Evolutionary conservation across 2,113 vertebrate species (phyloP).

Genomic region (Theropithecus gelada): DNA sequence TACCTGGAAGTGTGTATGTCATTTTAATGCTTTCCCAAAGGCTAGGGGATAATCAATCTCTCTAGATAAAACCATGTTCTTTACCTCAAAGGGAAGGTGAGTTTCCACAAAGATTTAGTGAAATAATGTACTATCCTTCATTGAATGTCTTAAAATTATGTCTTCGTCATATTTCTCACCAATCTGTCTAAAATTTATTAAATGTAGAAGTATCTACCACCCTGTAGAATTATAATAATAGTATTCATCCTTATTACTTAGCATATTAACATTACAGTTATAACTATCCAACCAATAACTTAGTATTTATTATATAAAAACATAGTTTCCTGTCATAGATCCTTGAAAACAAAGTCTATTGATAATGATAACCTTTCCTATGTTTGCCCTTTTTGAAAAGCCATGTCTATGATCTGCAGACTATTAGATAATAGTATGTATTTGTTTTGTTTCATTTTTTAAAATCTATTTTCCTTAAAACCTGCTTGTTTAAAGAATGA

Average conservation of each 20-base stretch:
- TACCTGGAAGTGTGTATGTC: constrained; percentile 63
- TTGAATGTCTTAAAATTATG: constrained; percentile 31
- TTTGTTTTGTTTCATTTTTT: background rate
- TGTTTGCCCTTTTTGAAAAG: background rate
- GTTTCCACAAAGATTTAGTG: constrained; percentile 41
- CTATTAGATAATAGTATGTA: background rate
- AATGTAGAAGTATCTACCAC: background rate
- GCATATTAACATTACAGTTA: background rate
- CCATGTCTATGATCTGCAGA: background rate
- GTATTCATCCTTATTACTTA: constrained; percentile 12
- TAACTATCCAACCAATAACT: background rate
- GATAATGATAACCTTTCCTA: constrained; percentile 36
- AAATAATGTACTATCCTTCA: constrained; percentile 31
- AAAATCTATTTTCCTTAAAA: background rate
- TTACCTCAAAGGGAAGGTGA: constrained; percentile 31
- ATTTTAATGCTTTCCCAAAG: constrained; percentile 62
- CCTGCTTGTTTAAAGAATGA: background rate
- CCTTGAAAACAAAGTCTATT: background rate
- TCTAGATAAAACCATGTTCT: constrained; percentile 32
- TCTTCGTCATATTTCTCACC: background rate
- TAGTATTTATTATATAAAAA: constrained; percentile 23
- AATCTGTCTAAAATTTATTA: background rate
- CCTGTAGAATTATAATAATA: background rate
- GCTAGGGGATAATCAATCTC: constrained; percentile 49
- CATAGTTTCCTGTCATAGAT: background rate